Percentiles rank a stretch among this genome's conserved stretches.
Conservation (phyloP, 2,797 vertebrate species). For the Acanthurus leucopareius region DNA sequence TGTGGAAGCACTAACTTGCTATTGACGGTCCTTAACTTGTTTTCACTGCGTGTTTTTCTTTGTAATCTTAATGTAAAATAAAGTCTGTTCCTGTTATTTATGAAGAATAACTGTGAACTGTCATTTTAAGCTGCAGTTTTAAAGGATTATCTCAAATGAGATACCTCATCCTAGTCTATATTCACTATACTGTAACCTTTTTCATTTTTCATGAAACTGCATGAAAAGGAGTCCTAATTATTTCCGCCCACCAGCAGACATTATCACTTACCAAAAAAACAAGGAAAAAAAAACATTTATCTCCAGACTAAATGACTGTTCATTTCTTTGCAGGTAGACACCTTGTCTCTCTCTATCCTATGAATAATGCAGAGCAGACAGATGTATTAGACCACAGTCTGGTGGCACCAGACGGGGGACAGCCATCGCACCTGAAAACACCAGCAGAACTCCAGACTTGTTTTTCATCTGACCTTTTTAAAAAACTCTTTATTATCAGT, state of each 20-base stretch:
- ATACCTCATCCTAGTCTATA: neutral
- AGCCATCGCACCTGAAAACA: constrained; percentile 57
- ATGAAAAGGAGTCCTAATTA: neutral
- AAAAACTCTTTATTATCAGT: constrained; percentile 54
- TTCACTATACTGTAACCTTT: neutral
- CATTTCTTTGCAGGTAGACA: constrained; percentile 35
- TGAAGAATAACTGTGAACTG: neutral
- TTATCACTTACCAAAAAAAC: neutral
- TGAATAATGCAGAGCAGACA: constrained; percentile 73
- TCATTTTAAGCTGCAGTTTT: neutral
- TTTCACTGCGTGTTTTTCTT: neutral
- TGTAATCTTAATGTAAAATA: neutral
- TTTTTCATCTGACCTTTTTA: constrained; percentile 75
- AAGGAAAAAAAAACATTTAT: neutral
- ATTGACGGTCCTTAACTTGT: neutral
- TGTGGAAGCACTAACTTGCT: neutral
- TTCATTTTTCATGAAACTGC: constrained; percentile 4
- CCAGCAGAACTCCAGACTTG: constrained; percentile 58
- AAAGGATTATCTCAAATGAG: neutral
- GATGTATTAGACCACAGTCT: constrained; percentile 64
- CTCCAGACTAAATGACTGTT: constrained; percentile 28
- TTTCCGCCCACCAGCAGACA: neutral
- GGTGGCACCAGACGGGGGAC: constrained; percentile 57
- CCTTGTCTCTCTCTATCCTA: constrained; percentile 48
- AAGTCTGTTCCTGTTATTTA: neutral